A percentile compares a stretch with the other conserved stretches of the same genome.
phyloP scores from a whole-genome alignment of 2,113 vertebrate species.

The Hypomesus transpacificus region DNA sequence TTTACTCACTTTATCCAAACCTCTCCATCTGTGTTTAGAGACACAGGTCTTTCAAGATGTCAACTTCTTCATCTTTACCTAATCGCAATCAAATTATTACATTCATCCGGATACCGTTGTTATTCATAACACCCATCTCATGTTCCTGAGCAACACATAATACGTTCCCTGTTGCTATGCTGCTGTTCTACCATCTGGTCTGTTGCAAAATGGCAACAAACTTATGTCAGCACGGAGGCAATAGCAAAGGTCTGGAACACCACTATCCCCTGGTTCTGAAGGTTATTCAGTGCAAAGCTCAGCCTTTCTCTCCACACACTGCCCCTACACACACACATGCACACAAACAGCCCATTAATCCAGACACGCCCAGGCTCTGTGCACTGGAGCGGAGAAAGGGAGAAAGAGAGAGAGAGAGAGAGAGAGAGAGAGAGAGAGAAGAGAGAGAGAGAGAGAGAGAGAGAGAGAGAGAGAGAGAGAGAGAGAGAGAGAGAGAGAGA shows the following conservation, averaged over 20 bases:
- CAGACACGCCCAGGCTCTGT: slow-evolving; percentile 70
- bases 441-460: not conserved
- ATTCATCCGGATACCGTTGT: no score
- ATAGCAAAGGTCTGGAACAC: not conserved
- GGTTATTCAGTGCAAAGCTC: not conserved
- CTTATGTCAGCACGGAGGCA: not conserved
- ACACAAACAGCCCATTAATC: slow-evolving; percentile 74
- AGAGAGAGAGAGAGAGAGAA: not conserved
- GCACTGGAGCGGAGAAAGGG: slow-evolving; percentile 67
- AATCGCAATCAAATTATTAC: no score
- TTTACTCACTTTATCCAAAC: not conserved
- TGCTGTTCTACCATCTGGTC: no score
- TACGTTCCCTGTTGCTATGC: no score
- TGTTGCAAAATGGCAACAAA: not conserved
- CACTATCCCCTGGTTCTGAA: not conserved
- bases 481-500: not conserved
- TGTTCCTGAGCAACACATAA: no score
- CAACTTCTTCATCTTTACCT: no score
- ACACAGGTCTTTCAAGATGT: no score
- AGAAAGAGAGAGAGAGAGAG: not conserved
- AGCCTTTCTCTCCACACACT: not conserved
- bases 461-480: not conserved
- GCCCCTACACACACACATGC: not conserved
- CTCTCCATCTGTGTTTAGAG: no score
- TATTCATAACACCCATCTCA: no score